A percentile compares a stretch with the other conserved stretches of the same genome.
Conservation (phyloP, 2,113 vertebrate genomes). For the Penelope pileata region DNA sequence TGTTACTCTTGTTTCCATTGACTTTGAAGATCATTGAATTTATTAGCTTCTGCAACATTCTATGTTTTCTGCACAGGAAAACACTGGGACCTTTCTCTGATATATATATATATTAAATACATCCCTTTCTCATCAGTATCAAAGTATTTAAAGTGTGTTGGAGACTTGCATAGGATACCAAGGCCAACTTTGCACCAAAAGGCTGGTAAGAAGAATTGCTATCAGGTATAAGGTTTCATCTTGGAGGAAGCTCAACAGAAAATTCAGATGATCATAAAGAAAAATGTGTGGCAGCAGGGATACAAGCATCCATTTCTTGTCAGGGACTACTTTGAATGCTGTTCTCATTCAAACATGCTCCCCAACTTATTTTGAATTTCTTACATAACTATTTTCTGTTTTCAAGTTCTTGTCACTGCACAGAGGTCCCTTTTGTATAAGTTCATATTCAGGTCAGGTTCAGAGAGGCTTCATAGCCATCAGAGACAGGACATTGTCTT, state of each 20-base stretch:
- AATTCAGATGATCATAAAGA: not conserved
- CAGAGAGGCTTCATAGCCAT: not conserved
- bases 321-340: not conserved
- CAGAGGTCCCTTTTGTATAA: not conserved
- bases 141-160: not conserved
- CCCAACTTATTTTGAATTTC: conserved; percentile 8
- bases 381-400: not conserved
- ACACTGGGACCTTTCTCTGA: not conserved
- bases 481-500: not conserved
- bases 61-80: not conserved
- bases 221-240: not conserved
- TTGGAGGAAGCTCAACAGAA: not conserved
- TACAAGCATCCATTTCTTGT: not conserved
- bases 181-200: not conserved
- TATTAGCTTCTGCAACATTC: not conserved
- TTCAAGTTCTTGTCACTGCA: conserved; percentile 7
- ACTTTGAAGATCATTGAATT: not conserved
- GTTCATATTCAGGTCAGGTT: not conserved
- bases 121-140: not conserved
- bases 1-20: not conserved
- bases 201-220: not conserved
- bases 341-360: not conserved
- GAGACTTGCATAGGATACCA: not conserved
- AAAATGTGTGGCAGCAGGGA: not conserved
- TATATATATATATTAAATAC: not conserved